phyloP scores from a whole-genome alignment of 2,888 invertebrate species.

The Campoletis raptor region DNA sequence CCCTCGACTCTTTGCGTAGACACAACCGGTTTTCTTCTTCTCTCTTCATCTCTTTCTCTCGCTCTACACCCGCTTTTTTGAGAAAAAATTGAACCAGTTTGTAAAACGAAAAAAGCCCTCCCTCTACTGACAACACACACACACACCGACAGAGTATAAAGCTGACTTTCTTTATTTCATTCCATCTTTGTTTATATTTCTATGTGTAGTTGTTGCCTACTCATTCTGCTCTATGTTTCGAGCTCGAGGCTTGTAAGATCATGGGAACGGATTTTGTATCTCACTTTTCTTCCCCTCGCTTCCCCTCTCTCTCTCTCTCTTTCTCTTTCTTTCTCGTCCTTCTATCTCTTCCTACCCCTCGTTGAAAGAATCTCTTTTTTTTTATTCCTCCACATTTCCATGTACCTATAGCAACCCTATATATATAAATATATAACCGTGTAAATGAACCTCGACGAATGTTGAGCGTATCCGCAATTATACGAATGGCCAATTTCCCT shows the following conservation, averaged over 20 bases:
- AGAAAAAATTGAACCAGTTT: constrained; percentile 85
- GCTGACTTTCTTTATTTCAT: constrained; percentile 64
- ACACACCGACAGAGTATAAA: constrained; percentile 49
- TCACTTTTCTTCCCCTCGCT: neutral
- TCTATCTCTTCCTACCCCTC: constrained; percentile 22
- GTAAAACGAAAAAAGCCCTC: constrained; percentile 84
- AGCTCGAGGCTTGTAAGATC: constrained; percentile 69
- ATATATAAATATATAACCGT: neutral
- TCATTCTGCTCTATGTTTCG: constrained; percentile 44
- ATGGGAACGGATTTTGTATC: constrained; percentile 75
- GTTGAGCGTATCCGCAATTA: constrained; percentile 48
- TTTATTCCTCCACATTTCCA: constrained; percentile 9
- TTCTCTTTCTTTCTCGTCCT: constrained; percentile 10
- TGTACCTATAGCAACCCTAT: constrained; percentile 5
- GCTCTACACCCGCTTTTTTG: constrained; percentile 83
- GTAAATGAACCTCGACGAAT: constrained; percentile 48
- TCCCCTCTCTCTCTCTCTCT: constrained; percentile 13
- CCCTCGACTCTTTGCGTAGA: constrained; percentile 59
- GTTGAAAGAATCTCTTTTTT: constrained; percentile 39
- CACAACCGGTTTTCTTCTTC: constrained; percentile 69
- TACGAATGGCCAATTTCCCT: constrained; percentile 59
- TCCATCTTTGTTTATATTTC: constrained; percentile 59
- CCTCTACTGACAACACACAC: constrained; percentile 71
- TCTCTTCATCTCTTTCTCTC: constrained; percentile 28
- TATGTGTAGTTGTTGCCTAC: constrained; percentile 45